A percentile compares a stretch with the other conserved stretches of the same genome.
These are phyloP conservation scores for Platycnemis pennipes DNA, from an alignment of 2,888 invertebrate genomes.

Conservation along the genomic window DNA sequence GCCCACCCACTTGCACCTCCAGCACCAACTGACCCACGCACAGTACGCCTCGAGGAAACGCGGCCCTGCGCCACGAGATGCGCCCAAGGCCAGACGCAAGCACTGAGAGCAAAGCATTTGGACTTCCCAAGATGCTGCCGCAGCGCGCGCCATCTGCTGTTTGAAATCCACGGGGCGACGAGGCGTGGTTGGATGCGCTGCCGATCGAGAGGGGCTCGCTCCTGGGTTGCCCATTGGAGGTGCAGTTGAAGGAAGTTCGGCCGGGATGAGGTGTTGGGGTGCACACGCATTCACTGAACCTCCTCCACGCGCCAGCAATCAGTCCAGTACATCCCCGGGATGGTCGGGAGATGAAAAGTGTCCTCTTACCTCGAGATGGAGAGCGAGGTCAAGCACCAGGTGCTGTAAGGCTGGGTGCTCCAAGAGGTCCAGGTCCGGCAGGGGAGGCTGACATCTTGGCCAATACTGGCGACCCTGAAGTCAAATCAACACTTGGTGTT, in stretches of 20 bases:
- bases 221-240: slow-evolving; percentile 38
- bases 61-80: slow-evolving; percentile 38
- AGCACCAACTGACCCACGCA: slow-evolving; percentile 43
- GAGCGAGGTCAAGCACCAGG: slow-evolving; percentile 90
- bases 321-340: slow-evolving; percentile 66
- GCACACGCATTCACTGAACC: slow-evolving; percentile 29
- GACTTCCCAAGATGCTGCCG: background rate
- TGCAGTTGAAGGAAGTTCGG: slow-evolving; percentile 46
- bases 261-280: slow-evolving; percentile 14
- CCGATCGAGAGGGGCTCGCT: background rate
- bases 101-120: slow-evolving; percentile 31
- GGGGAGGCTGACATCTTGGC: slow-evolving; percentile 91
- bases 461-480: slow-evolving; percentile 90
- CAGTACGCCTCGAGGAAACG: slow-evolving; percentile 33
- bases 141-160: slow-evolving; percentile 16
- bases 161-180: slow-evolving; percentile 32
- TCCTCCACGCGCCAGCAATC: slow-evolving; percentile 61
- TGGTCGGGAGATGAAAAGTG: slow-evolving; percentile 79
- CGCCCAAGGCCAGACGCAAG: slow-evolving; percentile 15
- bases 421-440: slow-evolving; percentile 92
- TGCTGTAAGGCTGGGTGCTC: slow-evolving; percentile 91
- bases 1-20: slow-evolving; percentile 35
- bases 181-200: background rate
- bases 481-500: background rate
- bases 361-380: slow-evolving; percentile 90